Evolutionary conservation across 2,888 invertebrate genomes (phyloP).

Genomic region (Acleris literana): DNA sequence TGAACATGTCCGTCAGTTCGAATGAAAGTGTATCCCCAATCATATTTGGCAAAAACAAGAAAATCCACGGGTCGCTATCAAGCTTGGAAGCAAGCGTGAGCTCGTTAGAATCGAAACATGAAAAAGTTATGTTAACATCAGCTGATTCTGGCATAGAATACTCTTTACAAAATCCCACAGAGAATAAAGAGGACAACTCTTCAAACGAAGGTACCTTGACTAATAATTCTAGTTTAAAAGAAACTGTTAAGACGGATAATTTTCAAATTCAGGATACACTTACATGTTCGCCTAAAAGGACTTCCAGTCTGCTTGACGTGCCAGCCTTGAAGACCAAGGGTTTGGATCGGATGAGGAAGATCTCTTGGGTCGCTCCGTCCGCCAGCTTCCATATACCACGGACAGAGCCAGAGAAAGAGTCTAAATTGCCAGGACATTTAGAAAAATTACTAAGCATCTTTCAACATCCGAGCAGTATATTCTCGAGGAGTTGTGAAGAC

Average conservation of each 20-base stretch:
- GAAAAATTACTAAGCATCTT: conserved; percentile 87
- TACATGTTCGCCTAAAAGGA: conserved; percentile 67
- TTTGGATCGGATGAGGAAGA: conserved; percentile 80
- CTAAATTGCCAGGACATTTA: conserved; percentile 82
- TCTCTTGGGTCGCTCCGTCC: conserved; percentile 84
- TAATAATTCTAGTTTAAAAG: conserved; percentile 71
- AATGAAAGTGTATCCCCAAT: conserved; percentile 79
- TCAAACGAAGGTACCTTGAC: conserved; percentile 81
- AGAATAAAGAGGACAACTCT: conserved; percentile 69
- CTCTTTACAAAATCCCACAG: conserved; percentile 70
- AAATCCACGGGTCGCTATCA: conserved; percentile 74
- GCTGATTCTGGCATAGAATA: conserved; percentile 79
- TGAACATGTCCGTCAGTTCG: conserved; percentile 75
- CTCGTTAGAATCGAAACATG: conserved; percentile 75
- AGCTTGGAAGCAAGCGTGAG: conserved; percentile 80
- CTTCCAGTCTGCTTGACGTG: conserved; percentile 73
- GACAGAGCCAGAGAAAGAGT: conserved; percentile 66
- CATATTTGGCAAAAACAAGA: conserved; percentile 70
- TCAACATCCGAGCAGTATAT: conserved; percentile 85
- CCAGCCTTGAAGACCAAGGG: conserved; percentile 73
- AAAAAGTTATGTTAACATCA: conserved; percentile 73
- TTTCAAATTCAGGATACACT: conserved; percentile 58
- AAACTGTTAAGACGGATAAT: conserved; percentile 55
- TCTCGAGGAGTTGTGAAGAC: conserved; percentile 78
- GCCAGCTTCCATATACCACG: conserved; percentile 69